phyloP scores from a whole-genome alignment of 2,888 invertebrate species.

The Esperia sulphurella region DNA sequence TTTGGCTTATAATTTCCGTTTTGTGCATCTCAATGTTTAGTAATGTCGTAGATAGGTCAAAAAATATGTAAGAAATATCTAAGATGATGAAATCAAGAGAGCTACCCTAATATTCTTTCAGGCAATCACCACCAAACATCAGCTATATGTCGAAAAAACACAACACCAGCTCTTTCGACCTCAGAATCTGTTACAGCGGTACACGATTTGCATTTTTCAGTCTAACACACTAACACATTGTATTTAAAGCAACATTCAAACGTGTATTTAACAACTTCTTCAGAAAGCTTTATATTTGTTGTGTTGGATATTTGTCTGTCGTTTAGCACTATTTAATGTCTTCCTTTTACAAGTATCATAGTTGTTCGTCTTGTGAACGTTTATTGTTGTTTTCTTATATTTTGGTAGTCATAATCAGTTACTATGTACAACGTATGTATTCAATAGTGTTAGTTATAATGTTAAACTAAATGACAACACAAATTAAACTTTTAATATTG shows the following conservation, averaged over 20 bases:
- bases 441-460: slow-evolving; percentile 2
- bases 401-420: slow-evolving; percentile 4
- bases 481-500: background rate
- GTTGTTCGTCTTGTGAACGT: slow-evolving; percentile 22
- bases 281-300: background rate
- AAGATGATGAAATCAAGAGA: background rate
- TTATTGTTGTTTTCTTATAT: slow-evolving; percentile 16
- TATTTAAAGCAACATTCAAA: background rate
- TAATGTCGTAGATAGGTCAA: background rate
- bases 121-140: slow-evolving; percentile 59
- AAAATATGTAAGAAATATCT: background rate
- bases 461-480: background rate
- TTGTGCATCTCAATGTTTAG: background rate
- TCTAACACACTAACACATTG: slow-evolving; percentile 37
- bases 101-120: slow-evolving; percentile 49
- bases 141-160: slow-evolving; percentile 51
- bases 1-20: slow-evolving; percentile 8
- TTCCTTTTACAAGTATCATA: slow-evolving; percentile 7
- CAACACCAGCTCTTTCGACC: slow-evolving; percentile 45
- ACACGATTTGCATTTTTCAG: slow-evolving; percentile 41
- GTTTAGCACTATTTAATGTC: background rate
- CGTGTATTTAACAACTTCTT: background rate
- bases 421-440: background rate
- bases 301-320: background rate
- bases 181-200: slow-evolving; percentile 59